Conservation (phyloP, 37 sponge, comb jelly and placozoan species). For the Hormiphora californensis region DNA sequence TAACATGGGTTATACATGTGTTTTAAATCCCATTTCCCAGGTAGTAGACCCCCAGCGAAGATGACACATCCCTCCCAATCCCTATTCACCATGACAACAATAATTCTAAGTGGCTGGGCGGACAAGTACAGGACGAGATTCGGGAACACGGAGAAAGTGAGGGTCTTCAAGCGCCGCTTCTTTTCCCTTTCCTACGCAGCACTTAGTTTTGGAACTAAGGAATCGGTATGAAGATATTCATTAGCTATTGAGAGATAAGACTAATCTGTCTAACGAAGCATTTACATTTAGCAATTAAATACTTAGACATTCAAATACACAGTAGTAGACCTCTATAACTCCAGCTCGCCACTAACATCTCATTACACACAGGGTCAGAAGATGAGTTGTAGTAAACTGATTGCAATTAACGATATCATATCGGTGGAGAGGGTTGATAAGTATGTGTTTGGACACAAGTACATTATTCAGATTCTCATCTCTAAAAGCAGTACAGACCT, state of each 20-base stretch:
- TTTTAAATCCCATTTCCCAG: constrained; percentile 12
- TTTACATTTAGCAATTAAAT: too few species aligned
- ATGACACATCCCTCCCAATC: neutral
- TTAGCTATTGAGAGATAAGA: neutral
- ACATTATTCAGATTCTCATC: constrained; percentile 2
- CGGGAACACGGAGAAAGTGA: neutral
- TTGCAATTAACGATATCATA: constrained; percentile 31
- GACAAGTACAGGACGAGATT: constrained; percentile 20
- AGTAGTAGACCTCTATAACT: too few species aligned
- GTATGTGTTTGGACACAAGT: constrained; percentile 51
- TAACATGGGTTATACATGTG: too few species aligned
- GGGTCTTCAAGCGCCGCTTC: constrained; percentile 28
- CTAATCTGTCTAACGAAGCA: neutral
- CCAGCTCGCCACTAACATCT: too few species aligned
- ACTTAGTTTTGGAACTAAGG: constrained; percentile 30
- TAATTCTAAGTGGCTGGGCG: constrained; percentile 36
- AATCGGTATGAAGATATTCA: neutral
- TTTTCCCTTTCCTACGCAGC: constrained; percentile 48
- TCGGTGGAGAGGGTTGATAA: constrained; percentile 41
- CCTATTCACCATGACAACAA: constrained; percentile 6
- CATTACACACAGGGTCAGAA: constrained; percentile 50
- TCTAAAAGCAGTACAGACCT: constrained; percentile 8
- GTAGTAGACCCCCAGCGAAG: constrained; percentile 33
- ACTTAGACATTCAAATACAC: too few species aligned
- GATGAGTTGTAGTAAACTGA: constrained; percentile 1